Conservation (phyloP, 2,797 vertebrate species). For the Triplophysa bombifrons region DNA sequence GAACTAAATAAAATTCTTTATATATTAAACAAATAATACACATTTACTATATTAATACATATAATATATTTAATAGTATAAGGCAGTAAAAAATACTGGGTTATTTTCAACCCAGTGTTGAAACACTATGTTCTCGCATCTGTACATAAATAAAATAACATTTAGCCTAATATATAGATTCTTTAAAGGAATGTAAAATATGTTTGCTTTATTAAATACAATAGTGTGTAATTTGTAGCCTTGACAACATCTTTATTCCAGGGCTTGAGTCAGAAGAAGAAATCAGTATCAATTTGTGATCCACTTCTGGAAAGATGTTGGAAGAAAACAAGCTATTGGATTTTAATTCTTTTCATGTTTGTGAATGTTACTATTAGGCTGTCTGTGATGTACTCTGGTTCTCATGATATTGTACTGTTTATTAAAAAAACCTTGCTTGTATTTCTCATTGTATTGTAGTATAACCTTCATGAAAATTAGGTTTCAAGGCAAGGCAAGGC, state of each 20-base stretch:
- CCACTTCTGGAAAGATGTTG: background rate
- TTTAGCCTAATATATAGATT: background rate
- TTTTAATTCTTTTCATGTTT: background rate
- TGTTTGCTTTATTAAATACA: constrained; percentile 1
- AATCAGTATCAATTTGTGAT: background rate
- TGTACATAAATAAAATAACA: background rate
- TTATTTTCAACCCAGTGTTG: no score
- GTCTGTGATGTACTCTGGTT: background rate
- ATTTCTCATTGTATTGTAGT: background rate
- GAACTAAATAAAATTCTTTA: no score
- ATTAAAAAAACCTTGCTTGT: background rate
- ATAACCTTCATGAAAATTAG: background rate
- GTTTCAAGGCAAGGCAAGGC: background rate
- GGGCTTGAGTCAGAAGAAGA: background rate
- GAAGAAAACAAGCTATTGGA: background rate
- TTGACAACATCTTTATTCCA: background rate
- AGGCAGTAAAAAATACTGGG: no score
- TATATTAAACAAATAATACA: no score
- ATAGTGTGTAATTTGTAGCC: background rate
- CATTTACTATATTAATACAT: no score
- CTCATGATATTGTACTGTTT: background rate
- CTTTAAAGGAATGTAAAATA: background rate
- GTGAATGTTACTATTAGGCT: background rate
- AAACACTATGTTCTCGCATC: background rate
- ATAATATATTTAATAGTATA: no score